A percentile compares a stretch with the other conserved stretches of the same genome.
Evolutionary conservation across 2,888 invertebrate genomes (phyloP).

Genomic region (Calephelis perditalis): DNA sequence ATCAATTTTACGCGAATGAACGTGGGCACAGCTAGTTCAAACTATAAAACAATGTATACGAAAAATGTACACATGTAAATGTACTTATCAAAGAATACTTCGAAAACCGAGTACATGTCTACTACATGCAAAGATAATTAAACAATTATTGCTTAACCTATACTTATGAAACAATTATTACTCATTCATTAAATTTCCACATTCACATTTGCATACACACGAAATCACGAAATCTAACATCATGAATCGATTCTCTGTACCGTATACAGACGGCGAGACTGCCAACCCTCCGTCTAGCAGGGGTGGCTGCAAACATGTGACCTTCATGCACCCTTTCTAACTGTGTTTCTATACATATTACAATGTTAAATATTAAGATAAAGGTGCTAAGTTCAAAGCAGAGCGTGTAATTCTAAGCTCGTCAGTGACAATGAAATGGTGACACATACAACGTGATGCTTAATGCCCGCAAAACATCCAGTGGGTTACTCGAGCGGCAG

Average conservation of each 20-base stretch:
- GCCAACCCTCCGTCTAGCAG: constrained; percentile 57
- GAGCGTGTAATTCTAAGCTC: constrained; percentile 16
- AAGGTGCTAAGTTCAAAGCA: constrained; percentile 12
- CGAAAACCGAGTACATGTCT: too few relatives aligned
- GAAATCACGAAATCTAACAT: constrained; percentile 10
- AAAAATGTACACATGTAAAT: too few relatives aligned
- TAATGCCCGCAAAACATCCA: constrained; percentile 34
- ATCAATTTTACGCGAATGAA: background rate
- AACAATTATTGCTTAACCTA: too few relatives aligned
- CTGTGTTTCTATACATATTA: background rate
- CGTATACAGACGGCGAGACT: constrained; percentile 36
- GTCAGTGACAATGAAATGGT: constrained; percentile 36
- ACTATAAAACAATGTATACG: too few relatives aligned
- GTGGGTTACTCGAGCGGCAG: constrained; percentile 46
- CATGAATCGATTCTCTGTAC: constrained; percentile 40
- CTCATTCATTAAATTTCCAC: background rate
- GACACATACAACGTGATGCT: constrained; percentile 45
- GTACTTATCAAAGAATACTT: too few relatives aligned
- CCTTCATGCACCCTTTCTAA: constrained; percentile 42
- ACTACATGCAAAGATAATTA: too few relatives aligned
- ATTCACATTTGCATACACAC: constrained; percentile 5
- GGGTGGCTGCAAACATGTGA: constrained; percentile 46
- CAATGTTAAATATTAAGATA: constrained; percentile 19
- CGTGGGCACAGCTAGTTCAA: background rate
- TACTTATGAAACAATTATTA: too few relatives aligned